A percentile compares a stretch with the other conserved stretches of the same genome.
These are phyloP conservation scores for Pangasius larnaudii DNA, from an alignment of 2,797 vertebrate species.

Conservation along the genomic window DNA sequence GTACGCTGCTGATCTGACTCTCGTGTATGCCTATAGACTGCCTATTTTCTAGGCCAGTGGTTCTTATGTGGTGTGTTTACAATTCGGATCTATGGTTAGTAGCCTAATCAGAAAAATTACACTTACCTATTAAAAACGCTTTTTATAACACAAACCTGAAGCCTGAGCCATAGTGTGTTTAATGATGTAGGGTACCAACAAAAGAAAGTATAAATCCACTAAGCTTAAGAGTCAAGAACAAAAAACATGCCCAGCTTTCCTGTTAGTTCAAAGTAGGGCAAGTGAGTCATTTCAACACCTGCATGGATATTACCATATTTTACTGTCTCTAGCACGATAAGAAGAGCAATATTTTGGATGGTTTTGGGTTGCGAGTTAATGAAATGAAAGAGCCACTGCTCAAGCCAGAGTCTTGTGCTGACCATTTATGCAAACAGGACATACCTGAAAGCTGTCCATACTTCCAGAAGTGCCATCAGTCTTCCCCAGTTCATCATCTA, in stretches of 20 bases:
- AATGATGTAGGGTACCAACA: not conserved
- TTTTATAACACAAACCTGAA: not conserved
- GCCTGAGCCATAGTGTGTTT: not conserved
- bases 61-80: not conserved
- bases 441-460: conserved; percentile 93
- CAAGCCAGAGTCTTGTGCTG: not conserved
- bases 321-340: not conserved
- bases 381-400: not conserved
- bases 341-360: not conserved
- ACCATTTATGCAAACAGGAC: conserved; percentile 46
- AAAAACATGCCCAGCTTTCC: conserved; percentile 8
- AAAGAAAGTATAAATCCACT: not conserved
- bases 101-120: not conserved
- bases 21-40: not conserved
- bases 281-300: not conserved
- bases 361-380: not conserved
- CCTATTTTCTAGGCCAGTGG: too few species aligned
- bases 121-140: not conserved
- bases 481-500: conserved; percentile 94
- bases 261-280: not conserved
- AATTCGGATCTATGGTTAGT: not conserved
- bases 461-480: conserved; percentile 89
- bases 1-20: not conserved
- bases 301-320: not conserved
- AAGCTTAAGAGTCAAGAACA: not conserved